Evolutionary conservation across 1,140 invertebrate species (phyloP), one percentile per base, ranked within the genome.

Genomic region (Papilio dardanus): DNA sequence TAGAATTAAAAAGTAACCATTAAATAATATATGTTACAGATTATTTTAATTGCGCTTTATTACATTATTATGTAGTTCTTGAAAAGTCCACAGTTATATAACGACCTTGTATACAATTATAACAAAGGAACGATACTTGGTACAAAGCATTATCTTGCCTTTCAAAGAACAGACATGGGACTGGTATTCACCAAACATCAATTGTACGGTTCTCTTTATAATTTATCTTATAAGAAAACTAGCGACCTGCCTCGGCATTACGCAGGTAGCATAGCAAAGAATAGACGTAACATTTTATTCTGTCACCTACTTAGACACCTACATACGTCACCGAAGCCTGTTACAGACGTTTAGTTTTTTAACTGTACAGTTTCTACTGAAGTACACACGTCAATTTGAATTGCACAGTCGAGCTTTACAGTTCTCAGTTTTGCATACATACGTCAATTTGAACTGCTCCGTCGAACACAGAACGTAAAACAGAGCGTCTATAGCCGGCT

Each of bases 131-230:
- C 54, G 30, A 62, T 62, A 62, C 54, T 62, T 62, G 54, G 12
- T 62, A 30, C 54, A 62, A 62, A 28, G 54, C 54, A 62, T 62
- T 62, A 62, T 62, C 54, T 62, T 62, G 54, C 54, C 7, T 62
- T 62, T 62, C 54, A 62, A 62, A 62, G 54, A 62, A 62, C 54
- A 62, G 54, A 62, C 54, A 62, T 28, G 54, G 24, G 54, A 62
- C 54, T 28, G 54, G 54, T 62, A 62, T 10, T 62, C 54, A 28
- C 24, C 21, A 62, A 62, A 62, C 54, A 62, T 62, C 54, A 62
- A 62, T 24, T 62, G 30, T 62, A 62, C 24, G 16, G 54, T 62
- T 28, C 24, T 30, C 24, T 58, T 62, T 30, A 62, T 24, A 30
- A 28, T 28, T 62, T 28, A 30, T 54, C 50, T 54, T 30, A 58